Percentiles rank a stretch among this genome's conserved stretches.
phyloP scores from a whole-genome alignment of 1,140 invertebrate species.

The Notospermus geniculatus region DNA sequence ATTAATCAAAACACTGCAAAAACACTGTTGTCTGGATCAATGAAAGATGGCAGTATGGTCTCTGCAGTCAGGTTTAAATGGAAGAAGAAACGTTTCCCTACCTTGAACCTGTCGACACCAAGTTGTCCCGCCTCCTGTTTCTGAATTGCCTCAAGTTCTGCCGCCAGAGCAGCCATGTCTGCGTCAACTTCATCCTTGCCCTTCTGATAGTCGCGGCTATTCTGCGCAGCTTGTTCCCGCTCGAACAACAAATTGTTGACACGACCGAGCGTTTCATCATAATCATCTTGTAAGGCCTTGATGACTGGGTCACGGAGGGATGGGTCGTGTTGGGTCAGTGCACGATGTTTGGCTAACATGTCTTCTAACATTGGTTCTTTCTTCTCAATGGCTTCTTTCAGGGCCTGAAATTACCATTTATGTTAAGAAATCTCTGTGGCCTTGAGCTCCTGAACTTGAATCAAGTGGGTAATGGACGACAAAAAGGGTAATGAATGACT shows the following conservation, averaged over 20 bases:
- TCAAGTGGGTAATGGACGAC: too few species aligned
- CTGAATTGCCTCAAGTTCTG: conserved; percentile 33
- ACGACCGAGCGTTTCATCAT: conserved; percentile 45
- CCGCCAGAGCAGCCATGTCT: conserved; percentile 35
- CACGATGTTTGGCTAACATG: conserved; percentile 33
- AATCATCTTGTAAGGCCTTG: conserved; percentile 43
- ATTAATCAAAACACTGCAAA: too few species aligned
- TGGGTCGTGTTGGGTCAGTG: conserved; percentile 45
- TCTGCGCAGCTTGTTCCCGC: conserved; percentile 30
- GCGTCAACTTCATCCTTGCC: conserved; percentile 20
- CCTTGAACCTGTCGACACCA: too few species aligned
- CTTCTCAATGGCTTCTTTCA: conserved; percentile 40
- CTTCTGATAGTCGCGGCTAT: conserved; percentile 35
- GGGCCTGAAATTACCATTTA: conserved; percentile 37
- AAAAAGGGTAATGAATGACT: too few species aligned
- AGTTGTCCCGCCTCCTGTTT: too few species aligned
- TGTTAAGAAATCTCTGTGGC: too few species aligned
- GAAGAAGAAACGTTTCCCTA: too few species aligned
- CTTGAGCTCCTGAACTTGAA: too few species aligned
- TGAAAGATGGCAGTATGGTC: too few species aligned
- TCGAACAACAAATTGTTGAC: conserved; percentile 42
- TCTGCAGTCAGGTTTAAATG: too few species aligned
- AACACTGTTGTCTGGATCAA: too few species aligned
- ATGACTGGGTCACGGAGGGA: conserved; percentile 41
- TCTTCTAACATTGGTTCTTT: conserved; percentile 38